Conservation (phyloP, 1,140 invertebrate species). For the Trachymyrmex cornetzi region DNA sequence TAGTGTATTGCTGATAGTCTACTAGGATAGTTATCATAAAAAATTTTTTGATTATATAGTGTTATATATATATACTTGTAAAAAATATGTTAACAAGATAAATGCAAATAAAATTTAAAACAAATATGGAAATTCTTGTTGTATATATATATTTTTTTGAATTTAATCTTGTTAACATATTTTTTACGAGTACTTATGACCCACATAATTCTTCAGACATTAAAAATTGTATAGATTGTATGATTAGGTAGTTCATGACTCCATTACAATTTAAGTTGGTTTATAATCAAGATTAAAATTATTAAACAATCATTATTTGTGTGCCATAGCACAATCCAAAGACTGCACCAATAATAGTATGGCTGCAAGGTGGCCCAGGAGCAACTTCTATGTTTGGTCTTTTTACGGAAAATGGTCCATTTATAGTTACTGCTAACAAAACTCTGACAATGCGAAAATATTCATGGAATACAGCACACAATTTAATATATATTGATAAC, state of each 20-base stretch:
- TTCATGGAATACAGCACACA: slow-evolving; percentile 92
- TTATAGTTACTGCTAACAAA: slow-evolving; percentile 88
- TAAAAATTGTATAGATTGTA: neutral
- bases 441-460: slow-evolving; percentile 89
- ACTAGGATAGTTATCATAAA: neutral
- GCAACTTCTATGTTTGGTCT: slow-evolving; percentile 93
- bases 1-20: neutral
- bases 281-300: neutral
- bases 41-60: neutral
- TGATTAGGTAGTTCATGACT: neutral
- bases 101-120: no score
- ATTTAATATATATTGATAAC: slow-evolving; percentile 95
- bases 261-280: neutral
- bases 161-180: neutral
- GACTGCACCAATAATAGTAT: slow-evolving; percentile 92
- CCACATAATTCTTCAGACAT: neutral
- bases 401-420: slow-evolving; percentile 94
- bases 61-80: neutral
- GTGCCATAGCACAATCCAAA: slow-evolving; percentile 81
- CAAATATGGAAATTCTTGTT: no score
- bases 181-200: neutral
- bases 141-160: neutral
- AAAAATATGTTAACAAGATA: no score
- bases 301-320: slow-evolving; percentile 14
- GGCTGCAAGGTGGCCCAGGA: slow-evolving; percentile 95